A percentile compares a stretch with the other conserved stretches of the same genome.
These are phyloP conservation scores for Nymphalis urticae DNA, from an alignment of 2,888 invertebrate species.

Conservation along the genomic window DNA sequence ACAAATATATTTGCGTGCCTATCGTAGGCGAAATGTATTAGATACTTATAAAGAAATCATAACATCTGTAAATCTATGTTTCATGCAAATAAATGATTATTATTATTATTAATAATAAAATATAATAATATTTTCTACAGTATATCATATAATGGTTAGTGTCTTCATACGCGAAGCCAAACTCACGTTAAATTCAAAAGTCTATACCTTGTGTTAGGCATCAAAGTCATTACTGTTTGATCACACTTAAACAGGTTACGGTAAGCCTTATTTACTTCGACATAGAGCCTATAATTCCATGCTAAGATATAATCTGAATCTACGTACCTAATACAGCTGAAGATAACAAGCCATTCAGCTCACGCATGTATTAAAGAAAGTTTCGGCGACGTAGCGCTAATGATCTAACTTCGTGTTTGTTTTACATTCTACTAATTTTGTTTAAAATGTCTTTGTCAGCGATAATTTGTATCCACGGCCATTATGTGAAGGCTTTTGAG, in stretches of 20 bases:
- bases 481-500: slow-evolving; percentile 7
- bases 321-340: slow-evolving; percentile 5
- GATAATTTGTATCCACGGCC: slow-evolving; percentile 19
- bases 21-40: too few relatives aligned
- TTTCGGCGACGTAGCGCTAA: slow-evolving; percentile 57
- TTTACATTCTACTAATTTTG: slow-evolving; percentile 48
- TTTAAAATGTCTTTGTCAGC: slow-evolving; percentile 23
- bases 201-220: background rate
- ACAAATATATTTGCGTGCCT: too few relatives aligned
- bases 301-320: background rate
- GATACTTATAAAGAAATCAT: too few relatives aligned
- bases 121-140: too few relatives aligned
- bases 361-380: slow-evolving; percentile 45
- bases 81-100: too few relatives aligned
- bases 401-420: slow-evolving; percentile 63
- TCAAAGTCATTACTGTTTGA: background rate
- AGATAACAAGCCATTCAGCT: slow-evolving; percentile 26
- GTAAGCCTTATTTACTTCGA: background rate
- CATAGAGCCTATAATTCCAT: background rate
- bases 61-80: too few relatives aligned
- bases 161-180: background rate
- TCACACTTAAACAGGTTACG: background rate
- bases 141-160: background rate
- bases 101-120: too few relatives aligned
- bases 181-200: background rate